phyloP scores from a whole-genome alignment of 2,888 invertebrate genomes.

The Aphidoletes aphidimyza region DNA sequence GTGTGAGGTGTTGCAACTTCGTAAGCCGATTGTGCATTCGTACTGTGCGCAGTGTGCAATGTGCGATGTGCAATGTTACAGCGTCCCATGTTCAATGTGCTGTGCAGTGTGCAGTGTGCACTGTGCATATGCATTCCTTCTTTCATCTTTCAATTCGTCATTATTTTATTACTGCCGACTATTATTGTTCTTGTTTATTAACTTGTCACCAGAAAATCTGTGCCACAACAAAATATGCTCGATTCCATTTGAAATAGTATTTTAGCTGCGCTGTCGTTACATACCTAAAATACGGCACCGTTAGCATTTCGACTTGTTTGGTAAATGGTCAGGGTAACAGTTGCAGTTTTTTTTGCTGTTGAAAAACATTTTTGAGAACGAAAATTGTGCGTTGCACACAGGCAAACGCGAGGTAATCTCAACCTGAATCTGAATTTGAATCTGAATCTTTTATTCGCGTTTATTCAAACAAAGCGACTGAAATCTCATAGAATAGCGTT shows the following conservation, averaged over 20 bases:
- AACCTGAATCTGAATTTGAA: constrained; percentile 3
- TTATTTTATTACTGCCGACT: constrained; percentile 3
- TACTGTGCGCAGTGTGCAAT: neutral
- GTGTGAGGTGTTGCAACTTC: neutral
- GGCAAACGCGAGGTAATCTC: neutral
- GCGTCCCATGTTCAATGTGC: no score
- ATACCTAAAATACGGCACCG: constrained; percentile 14
- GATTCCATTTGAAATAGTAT: neutral
- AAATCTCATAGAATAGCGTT: neutral
- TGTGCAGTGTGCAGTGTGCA: no score
- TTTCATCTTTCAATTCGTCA: constrained; percentile 40
- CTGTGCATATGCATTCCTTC: neutral
- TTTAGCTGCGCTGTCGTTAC: neutral
- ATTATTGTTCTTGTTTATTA: constrained; percentile 53
- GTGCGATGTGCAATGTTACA: no score
- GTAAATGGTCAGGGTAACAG: neutral
- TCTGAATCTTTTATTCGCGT: neutral
- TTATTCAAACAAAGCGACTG: constrained; percentile 13
- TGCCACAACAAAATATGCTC: constrained; percentile 14
- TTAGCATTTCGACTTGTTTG: neutral
- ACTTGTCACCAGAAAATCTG: constrained; percentile 45
- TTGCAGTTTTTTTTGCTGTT: no score
- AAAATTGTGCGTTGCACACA: neutral
- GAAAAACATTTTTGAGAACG: neutral
- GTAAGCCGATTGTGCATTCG: neutral